These are phyloP conservation scores for Crotalus viridis DNA, from an alignment of 2,113 vertebrate genomes.

Conservation along the genomic window DNA sequence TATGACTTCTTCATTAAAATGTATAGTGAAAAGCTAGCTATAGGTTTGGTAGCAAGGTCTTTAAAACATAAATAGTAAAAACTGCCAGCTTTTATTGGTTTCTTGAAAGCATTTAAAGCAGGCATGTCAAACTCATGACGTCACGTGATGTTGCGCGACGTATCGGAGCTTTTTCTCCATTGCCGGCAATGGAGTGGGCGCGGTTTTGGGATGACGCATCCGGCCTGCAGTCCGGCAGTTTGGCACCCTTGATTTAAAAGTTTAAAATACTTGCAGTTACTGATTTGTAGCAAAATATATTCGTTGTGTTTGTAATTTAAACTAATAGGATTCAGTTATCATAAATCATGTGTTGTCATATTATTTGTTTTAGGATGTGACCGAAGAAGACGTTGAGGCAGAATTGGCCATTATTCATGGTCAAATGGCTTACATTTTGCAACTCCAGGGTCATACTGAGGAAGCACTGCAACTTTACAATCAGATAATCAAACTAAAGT, in stretches of 20 bases:
- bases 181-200: too few species aligned
- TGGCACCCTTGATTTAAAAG: neutral
- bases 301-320: neutral
- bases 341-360: neutral
- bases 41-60: neutral
- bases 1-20: neutral
- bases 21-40: neutral
- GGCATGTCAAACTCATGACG: too few species aligned
- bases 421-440: constrained; percentile 96
- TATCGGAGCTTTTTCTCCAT: too few species aligned
- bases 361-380: constrained; percentile 80
- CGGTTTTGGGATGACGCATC: too few species aligned
- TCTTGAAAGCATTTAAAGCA: neutral
- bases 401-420: constrained; percentile 96
- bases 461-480: constrained; percentile 97
- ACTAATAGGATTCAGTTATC: neutral
- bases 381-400: constrained; percentile 91
- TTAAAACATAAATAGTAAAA: neutral
- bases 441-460: constrained; percentile 88
- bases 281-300: neutral
- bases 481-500: constrained; percentile 98
- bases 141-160: too few species aligned
- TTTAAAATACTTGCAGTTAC: neutral
- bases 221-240: too few species aligned
- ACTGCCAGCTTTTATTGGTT: neutral